A percentile compares a stretch with the other conserved stretches of the same genome.
Conservation (phyloP, 2,797 vertebrate genomes). For the Paratrypauchen microcephalus region DNA sequence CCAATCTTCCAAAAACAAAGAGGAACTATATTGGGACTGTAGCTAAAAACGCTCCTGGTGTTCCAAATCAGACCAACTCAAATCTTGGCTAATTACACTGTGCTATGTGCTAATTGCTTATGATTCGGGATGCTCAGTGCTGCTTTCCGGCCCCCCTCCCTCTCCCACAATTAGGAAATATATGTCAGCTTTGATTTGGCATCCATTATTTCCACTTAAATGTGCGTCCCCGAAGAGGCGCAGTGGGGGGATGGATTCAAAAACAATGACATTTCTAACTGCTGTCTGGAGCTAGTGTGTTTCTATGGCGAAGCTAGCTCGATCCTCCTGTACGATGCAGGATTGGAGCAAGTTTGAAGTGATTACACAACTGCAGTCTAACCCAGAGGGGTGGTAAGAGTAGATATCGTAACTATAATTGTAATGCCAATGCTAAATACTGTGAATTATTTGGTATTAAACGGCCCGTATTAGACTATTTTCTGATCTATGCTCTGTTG, state of each 20-base stretch:
- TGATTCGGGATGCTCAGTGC: conserved; percentile 91
- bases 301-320: neutral
- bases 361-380: conserved; percentile 42
- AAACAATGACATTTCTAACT: conserved; percentile 80
- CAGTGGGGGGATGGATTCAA: conserved; percentile 85
- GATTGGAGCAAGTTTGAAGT: conserved; percentile 56
- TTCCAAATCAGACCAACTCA: conserved; percentile 96
- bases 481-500: too few species aligned
- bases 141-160: conserved; percentile 81
- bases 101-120: conserved; percentile 97
- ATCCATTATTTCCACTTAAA: conserved; percentile 85
- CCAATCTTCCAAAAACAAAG: conserved; percentile 90
- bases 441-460: too few species aligned
- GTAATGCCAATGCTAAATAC: too few species aligned
- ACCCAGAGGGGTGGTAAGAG: conserved; percentile 19
- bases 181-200: conserved; percentile 87
- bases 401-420: too few species aligned
- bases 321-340: conserved; percentile 56
- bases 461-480: too few species aligned
- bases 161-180: conserved; percentile 94
- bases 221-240: conserved; percentile 80
- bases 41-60: conserved; percentile 83
- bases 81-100: conserved; percentile 96
- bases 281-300: conserved; percentile 62
- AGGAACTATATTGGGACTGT: conserved; percentile 85